These are phyloP conservation scores for Nasonia longicornis DNA, from an alignment of 1,140 invertebrate species.

Conservation along the genomic window DNA sequence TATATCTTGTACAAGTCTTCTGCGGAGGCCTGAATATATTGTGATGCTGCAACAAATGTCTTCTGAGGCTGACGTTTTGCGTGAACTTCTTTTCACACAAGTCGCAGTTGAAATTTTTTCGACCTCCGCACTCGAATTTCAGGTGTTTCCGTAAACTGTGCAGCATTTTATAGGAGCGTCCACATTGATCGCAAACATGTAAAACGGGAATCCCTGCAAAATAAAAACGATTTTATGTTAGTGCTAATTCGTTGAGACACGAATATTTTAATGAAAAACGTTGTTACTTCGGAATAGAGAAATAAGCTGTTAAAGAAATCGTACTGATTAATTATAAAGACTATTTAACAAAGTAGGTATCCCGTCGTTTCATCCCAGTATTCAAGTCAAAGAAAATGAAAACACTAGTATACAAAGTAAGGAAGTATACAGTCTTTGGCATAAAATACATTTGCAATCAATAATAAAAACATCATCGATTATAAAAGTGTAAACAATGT, in stretches of 20 bases:
- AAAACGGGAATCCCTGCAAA: constrained; percentile 47
- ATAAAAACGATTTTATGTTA: constrained; percentile 44
- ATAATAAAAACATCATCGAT: not conserved
- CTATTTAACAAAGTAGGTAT: not conserved
- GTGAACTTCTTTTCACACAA: constrained; percentile 65
- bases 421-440: not conserved
- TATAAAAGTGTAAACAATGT: not conserved
- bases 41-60: constrained; percentile 60
- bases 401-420: not conserved
- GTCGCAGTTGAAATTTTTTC: constrained; percentile 67
- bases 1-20: constrained; percentile 32
- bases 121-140: constrained; percentile 69
- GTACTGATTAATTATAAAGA: not conserved
- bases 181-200: constrained; percentile 64
- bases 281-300: not conserved
- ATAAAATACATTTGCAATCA: no score
- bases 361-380: not conserved
- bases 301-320: not conserved
- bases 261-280: not conserved
- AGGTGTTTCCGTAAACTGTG: constrained; percentile 67
- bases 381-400: not conserved
- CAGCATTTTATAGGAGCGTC: constrained; percentile 65
- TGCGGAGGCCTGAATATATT: constrained; percentile 58
- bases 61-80: constrained; percentile 64
- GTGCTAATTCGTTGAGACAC: not conserved